Evolutionary conservation across 2,113 vertebrate species (phyloP).

Genomic region (Bambusicola thoracicus): DNA sequence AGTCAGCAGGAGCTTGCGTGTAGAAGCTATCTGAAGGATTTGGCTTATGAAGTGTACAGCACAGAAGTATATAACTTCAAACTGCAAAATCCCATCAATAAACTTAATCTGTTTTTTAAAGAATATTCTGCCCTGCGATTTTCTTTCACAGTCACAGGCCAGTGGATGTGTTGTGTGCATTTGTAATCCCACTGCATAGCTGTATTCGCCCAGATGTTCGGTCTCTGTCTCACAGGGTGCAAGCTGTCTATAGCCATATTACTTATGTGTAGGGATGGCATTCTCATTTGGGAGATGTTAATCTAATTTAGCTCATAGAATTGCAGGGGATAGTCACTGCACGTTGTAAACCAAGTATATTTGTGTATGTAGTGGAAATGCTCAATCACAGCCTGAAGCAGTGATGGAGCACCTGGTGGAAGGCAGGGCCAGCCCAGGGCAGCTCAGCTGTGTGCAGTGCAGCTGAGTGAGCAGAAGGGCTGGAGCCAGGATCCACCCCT

Average conservation of each 20-base stretch:
- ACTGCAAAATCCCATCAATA: not conserved
- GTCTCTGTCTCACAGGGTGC: not conserved
- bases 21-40: not conserved
- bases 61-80: not conserved
- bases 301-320: not conserved
- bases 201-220: rapidly evolving
- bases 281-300: not conserved
- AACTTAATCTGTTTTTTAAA: not conserved
- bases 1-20: not conserved
- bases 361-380: not conserved
- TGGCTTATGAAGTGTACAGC: not conserved
- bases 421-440: too few species aligned
- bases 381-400: too few species aligned
- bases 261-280: rapidly evolving
- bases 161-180: rapidly evolving
- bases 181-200: rapidly evolving
- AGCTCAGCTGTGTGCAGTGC: too few species aligned
- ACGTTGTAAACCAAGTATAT: not conserved
- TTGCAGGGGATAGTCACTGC: not conserved
- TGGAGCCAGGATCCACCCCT: too few species aligned
- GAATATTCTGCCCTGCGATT: not conserved
- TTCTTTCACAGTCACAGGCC: not conserved
- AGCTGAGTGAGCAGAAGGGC: too few species aligned
- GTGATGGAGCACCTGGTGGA: too few species aligned
- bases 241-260: rapidly evolving